A percentile compares a stretch with the other conserved stretches of the same genome.
phyloP scores from a whole-genome alignment of 2,797 vertebrate species.

The Hypotaenidia okinawae region DNA sequence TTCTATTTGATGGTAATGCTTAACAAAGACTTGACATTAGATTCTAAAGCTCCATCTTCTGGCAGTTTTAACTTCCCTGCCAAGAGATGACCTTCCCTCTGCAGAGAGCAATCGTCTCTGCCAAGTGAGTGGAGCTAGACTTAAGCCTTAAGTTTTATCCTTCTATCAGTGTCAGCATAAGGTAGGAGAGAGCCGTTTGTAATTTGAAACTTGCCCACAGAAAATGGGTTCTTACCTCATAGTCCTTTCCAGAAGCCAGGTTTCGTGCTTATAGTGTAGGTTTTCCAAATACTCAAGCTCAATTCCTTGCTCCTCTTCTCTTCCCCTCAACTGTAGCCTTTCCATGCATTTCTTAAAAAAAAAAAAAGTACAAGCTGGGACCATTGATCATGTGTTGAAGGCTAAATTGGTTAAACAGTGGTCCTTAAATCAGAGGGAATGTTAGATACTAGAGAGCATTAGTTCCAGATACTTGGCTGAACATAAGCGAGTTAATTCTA shows the following conservation, averaged over 20 bases:
- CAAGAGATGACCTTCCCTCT: neutral
- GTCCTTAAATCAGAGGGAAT: neutral
- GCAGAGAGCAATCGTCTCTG: neutral
- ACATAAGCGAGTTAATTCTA: neutral
- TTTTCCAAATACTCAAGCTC: conserved; percentile 87
- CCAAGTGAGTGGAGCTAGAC: neutral
- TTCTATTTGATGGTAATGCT: neutral
- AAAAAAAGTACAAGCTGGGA: neutral
- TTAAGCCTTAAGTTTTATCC: neutral
- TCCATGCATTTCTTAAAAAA: conserved; percentile 86
- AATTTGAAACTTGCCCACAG: neutral
- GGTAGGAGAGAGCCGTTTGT: neutral
- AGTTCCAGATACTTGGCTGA: neutral
- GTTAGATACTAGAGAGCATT: neutral
- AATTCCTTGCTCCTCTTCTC: conserved; percentile 85
- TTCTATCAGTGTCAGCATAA: neutral
- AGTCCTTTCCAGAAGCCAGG: conserved; percentile 82
- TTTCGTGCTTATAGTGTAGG: conserved; percentile 86
- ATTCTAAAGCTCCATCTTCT: neutral
- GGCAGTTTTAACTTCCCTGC: neutral
- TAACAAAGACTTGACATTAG: neutral
- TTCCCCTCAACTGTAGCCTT: conserved; percentile 79
- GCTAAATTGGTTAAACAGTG: neutral
- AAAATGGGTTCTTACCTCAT: conserved; percentile 74
- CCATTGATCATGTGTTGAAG: neutral